Conservation (phyloP, 2,113 vertebrate genomes). For the Rhizomys pruinosus region DNA sequence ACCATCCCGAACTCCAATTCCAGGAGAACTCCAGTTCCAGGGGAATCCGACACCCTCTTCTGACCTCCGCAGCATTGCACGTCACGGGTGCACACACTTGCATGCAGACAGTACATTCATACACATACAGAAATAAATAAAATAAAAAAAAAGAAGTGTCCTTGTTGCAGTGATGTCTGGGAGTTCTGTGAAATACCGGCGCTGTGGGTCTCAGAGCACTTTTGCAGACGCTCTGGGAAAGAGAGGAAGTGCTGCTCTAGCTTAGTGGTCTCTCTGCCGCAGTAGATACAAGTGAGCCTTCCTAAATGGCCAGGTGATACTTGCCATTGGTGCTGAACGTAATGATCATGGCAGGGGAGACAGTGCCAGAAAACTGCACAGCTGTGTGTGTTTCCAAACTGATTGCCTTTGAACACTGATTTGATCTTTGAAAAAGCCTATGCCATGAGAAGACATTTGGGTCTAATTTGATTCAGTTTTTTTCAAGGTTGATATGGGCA, state of each 20-base stretch:
- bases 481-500: neutral
- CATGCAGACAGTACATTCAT: no score
- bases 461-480: constrained; percentile 21
- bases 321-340: neutral
- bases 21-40: no score
- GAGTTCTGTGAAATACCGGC: neutral
- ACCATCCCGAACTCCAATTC: no score
- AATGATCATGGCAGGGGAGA: neutral
- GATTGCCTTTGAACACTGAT: constrained; percentile 7
- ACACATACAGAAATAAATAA: no score
- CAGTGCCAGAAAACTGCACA: neutral
- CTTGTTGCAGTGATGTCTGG: neutral
- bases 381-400: neutral
- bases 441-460: neutral
- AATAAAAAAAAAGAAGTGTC: no score
- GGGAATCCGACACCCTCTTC: no score
- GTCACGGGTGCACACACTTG: no score
- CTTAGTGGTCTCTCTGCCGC: neutral
- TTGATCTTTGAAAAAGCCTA: neutral
- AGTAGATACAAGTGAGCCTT: neutral
- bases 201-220: neutral
- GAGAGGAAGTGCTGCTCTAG: neutral
- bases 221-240: neutral
- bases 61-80: no score
- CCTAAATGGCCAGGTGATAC: neutral